phyloP scores from a whole-genome alignment of 2,888 invertebrate species.

The Dolomedes plantarius region DNA sequence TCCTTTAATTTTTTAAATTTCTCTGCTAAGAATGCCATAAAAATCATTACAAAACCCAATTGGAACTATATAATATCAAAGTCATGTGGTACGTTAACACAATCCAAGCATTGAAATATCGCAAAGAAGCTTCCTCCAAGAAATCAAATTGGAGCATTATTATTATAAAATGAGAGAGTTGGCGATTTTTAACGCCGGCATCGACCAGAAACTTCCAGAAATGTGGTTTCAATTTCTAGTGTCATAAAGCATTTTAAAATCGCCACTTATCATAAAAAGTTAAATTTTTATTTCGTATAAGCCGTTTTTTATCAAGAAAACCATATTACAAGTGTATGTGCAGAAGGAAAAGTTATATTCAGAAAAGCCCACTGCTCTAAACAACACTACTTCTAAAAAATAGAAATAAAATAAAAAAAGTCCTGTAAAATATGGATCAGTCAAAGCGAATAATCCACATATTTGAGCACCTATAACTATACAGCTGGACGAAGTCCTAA shows the following conservation, averaged over 20 bases:
- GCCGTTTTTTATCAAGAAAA: not conserved
- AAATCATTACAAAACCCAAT: not conserved
- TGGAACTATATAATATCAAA: not conserved
- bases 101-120: not conserved
- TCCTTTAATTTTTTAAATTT: no score
- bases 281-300: no score
- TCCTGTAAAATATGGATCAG: not conserved
- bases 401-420: not conserved
- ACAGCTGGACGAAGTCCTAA: not conserved
- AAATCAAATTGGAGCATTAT: not conserved
- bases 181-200: not conserved
- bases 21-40: not conserved
- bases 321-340: not conserved
- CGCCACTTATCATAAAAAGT: not conserved
- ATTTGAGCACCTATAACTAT: not conserved
- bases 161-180: not conserved
- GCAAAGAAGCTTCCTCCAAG: not conserved
- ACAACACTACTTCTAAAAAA: not conserved
- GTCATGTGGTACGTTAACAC: not conserved
- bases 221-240: slow-evolving; percentile 49
- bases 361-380: not conserved
- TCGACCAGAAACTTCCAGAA: slow-evolving; percentile 50
- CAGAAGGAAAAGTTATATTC: no score
- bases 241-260: slow-evolving; percentile 27
- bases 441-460: not conserved